A percentile compares a stretch with the other conserved stretches of the same genome.
phyloP scores from a whole-genome alignment of 92 coral and sea anemone species.

The Pocillopora grandis region DNA sequence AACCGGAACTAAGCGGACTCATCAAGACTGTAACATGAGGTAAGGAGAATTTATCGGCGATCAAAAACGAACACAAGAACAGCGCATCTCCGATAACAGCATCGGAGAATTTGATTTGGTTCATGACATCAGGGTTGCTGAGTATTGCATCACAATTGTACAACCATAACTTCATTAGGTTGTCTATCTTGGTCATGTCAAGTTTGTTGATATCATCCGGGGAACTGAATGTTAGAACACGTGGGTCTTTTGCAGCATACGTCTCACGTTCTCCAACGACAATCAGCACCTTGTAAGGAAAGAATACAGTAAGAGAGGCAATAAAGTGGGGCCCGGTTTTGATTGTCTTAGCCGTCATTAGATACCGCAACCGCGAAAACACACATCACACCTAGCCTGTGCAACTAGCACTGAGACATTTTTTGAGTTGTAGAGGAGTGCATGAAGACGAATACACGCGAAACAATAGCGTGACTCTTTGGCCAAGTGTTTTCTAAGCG shows the following conservation, averaged over 20 bases:
- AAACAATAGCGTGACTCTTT: too few relatives aligned
- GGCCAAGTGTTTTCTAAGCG: too few relatives aligned
- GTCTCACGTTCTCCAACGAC: conserved; percentile 42
- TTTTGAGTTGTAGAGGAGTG: too few relatives aligned
- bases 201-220: not conserved
- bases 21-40: conserved; percentile 37
- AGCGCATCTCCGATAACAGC: conserved; percentile 42
- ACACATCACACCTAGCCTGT: too few relatives aligned
- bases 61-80: conserved; percentile 46
- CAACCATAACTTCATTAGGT: not conserved
- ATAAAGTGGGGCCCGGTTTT: too few relatives aligned
- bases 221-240: conserved; percentile 18
- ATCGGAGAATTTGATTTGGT: conserved; percentile 31
- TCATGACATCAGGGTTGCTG: conserved; percentile 2
- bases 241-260: conserved; percentile 38
- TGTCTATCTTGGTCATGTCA: not conserved
- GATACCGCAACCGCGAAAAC: too few relatives aligned
- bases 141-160: conserved; percentile 40
- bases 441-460: too few relatives aligned
- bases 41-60: conserved; percentile 47
- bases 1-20: conserved; percentile 24
- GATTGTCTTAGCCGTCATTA: too few relatives aligned
- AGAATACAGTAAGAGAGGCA: too few relatives aligned
- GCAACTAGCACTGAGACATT: too few relatives aligned
- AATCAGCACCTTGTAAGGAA: conserved; percentile 10